Evolutionary conservation across 2,888 invertebrate species (phyloP), one percentile per base, ranked within the genome.

Genomic region (Ectobius pallidus): DNA sequence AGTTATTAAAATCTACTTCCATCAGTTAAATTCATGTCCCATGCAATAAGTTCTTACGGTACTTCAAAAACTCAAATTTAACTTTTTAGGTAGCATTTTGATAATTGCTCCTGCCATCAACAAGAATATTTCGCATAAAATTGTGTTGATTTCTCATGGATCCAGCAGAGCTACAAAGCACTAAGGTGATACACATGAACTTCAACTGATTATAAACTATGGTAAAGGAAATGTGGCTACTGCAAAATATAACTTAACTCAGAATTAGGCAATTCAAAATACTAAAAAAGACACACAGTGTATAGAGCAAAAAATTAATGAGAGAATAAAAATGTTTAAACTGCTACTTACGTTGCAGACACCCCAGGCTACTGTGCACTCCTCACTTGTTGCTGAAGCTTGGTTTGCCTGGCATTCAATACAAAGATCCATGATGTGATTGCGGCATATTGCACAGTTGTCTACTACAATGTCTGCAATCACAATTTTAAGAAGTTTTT

Each of bases 361-460:
- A 63, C 89, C 89, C 89, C 89, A 89, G 20, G 89, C 89, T 3
- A 89, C 88, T 14, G 87, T 89, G 79, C 89, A 89, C 78, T 89
- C 89, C 77, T 88, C 88, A 78, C 86, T 87, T 7, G 87, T 86
- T n/a, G 86, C 87, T 34, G 87, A 85, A 1, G 88, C 87, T 80
- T 86, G 86, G 79, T 83, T 83, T 34, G 83, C 83, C 75, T 89
- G 89, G 78, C 89, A 89, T 80, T 89, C 89, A 78, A 89, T 89
- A 79, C 89, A 89, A 22, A 88, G 81, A 80, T 89, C 89, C 89
- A 89, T 89, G 76, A 89, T 89, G 81, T 89, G 89, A 80, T 89
- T 89, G 70, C 89, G 83, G 80, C 89, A 89, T 79, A 89, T 89
- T 71, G 89, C 89, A 81, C 89, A 89, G 78, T 89, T 89, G 80